Percentiles rank a stretch among this genome's conserved stretches.
Evolutionary conservation across 2,797 vertebrate species (phyloP).

Genomic region (Urocyon cinereoargenteus): DNA sequence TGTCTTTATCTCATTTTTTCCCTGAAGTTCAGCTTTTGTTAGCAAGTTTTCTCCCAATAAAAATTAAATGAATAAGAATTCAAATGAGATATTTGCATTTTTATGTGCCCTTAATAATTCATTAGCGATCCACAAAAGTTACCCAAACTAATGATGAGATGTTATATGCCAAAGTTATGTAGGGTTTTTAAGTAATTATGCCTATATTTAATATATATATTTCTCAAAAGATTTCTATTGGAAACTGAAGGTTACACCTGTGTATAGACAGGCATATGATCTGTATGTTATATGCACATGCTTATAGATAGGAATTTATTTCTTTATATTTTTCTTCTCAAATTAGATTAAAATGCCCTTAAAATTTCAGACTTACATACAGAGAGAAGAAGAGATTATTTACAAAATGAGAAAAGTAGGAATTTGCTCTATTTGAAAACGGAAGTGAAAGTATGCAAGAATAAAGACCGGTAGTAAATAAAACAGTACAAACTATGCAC

Average conservation of each 20-base stretch:
- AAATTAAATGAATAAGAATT: constrained; percentile 24
- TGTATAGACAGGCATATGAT: background rate
- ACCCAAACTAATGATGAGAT: background rate
- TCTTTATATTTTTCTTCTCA: background rate
- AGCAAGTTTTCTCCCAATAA: background rate
- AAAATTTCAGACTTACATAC: background rate
- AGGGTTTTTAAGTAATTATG: background rate
- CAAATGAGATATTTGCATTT: background rate
- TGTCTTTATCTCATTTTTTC: background rate
- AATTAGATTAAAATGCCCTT: background rate
- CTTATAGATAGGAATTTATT: background rate
- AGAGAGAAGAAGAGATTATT: background rate
- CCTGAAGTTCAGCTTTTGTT: background rate
- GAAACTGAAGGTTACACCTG: background rate
- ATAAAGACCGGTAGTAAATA: background rate
- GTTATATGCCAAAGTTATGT: background rate
- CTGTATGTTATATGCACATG: background rate
- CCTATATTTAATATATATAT: background rate
- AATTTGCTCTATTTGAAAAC: background rate
- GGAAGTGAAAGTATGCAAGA: background rate
- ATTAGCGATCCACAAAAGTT: background rate
- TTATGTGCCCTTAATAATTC: background rate
- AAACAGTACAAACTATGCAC: background rate
- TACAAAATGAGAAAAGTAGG: background rate
- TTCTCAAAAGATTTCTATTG: constrained; percentile 29